phyloP scores from a whole-genome alignment of 2,113 vertebrate species.

The Elaphurus davidianus region DNA sequence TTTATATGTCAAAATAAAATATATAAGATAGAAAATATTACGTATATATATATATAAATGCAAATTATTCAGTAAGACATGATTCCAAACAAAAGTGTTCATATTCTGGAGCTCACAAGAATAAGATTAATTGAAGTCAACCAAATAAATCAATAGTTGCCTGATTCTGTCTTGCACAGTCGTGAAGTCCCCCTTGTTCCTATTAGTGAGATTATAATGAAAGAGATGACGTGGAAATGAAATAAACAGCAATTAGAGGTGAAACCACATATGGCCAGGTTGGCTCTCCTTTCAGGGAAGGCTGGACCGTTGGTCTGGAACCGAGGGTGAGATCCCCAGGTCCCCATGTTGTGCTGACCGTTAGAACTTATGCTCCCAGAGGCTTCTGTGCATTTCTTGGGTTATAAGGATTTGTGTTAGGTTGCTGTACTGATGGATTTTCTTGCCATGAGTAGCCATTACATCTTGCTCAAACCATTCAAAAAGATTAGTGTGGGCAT shows the following conservation, averaged over 20 bases:
- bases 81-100: neutral
- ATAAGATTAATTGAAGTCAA: neutral
- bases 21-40: neutral
- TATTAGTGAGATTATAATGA: neutral
- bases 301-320: neutral
- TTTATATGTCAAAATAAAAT: constrained; percentile 9
- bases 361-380: neutral
- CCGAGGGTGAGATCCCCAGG: neutral
- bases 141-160: neutral
- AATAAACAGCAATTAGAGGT: neutral
- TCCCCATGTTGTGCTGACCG: neutral
- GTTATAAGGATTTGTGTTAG: neutral
- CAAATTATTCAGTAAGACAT: neutral
- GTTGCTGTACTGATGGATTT: neutral
- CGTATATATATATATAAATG: neutral
- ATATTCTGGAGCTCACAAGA: neutral
- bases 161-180: neutral
- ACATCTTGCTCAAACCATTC: neutral
- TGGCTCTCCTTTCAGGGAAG: neutral
- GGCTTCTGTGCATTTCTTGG: neutral
- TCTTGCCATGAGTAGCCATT: neutral
- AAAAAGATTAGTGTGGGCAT: neutral
- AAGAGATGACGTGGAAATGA: neutral
- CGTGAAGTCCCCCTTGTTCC: neutral
- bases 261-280: neutral